Percentiles rank a stretch among this genome's conserved stretches.
phyloP scores from a whole-genome alignment of 2,113 vertebrate species.

The Pseudopodoces humilis region DNA sequence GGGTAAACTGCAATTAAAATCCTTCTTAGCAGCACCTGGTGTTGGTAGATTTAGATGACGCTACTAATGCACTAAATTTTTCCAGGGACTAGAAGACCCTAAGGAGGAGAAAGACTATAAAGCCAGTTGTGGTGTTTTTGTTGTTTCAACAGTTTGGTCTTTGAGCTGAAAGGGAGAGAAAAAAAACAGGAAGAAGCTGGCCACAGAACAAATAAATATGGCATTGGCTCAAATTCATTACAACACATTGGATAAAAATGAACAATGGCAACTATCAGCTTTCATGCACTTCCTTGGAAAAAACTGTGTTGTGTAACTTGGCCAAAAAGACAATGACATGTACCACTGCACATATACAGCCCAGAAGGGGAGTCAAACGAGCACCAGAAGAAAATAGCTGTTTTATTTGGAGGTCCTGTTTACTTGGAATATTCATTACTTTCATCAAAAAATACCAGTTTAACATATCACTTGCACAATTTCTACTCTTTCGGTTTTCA shows the following conservation, averaged over 20 bases:
- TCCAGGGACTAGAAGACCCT: neutral
- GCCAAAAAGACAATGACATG: neutral
- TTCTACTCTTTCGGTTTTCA: slow-evolving; percentile 45
- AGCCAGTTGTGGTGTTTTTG: neutral
- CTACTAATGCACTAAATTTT: neutral
- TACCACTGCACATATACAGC: neutral
- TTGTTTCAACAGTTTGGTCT: neutral
- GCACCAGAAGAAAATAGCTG: neutral
- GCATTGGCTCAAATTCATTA: slow-evolving; percentile 1
- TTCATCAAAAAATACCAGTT: slow-evolving; percentile 32
- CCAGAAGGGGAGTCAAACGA: neutral
- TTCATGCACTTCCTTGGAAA: slow-evolving; percentile 45
- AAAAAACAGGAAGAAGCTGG: slow-evolving; percentile 15
- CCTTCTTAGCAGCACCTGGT: neutral
- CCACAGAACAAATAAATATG: slow-evolving; percentile 33
- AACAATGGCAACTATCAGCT: slow-evolving; percentile 24
- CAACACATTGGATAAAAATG: slow-evolving; percentile 35
- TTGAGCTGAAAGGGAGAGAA: slow-evolving; percentile 7
- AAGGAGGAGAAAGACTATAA: neutral
- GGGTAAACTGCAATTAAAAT: neutral
- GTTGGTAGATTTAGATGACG: neutral
- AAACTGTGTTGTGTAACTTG: slow-evolving; percentile 23
- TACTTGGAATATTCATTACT: slow-evolving; percentile 1
- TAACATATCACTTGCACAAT: neutral
- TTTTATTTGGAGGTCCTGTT: neutral